Evolutionary conservation across 1,140 invertebrate genomes (phyloP).

Genomic region (Drosophila grimshawi): DNA sequence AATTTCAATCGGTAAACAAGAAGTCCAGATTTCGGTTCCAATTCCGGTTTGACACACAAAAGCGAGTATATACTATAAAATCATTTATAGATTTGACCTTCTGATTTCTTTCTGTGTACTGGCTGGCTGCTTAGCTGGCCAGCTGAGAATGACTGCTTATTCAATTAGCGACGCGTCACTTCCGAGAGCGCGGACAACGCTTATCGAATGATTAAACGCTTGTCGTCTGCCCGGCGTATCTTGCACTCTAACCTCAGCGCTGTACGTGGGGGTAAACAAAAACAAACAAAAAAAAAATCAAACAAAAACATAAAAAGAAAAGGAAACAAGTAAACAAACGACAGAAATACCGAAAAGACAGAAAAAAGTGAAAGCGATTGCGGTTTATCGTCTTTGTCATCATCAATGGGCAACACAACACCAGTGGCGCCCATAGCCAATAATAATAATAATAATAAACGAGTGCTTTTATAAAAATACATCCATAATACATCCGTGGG

Average conservation of each 20-base stretch:
- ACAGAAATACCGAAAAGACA: not conserved
- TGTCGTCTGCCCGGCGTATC: slow-evolving; percentile 3
- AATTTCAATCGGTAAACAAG: too few species aligned
- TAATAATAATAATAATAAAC: not conserved
- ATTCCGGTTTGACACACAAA: too few species aligned
- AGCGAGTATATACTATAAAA: too few species aligned
- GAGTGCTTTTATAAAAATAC: slow-evolving; percentile 1
- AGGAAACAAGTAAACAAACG: not conserved
- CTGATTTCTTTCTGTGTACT: too few species aligned
- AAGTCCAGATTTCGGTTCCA: too few species aligned
- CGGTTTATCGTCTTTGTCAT: slow-evolving; percentile 55
- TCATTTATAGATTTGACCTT: too few species aligned
- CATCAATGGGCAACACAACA: slow-evolving; percentile 30
- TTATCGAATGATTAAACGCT: slow-evolving; percentile 32
- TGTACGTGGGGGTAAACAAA: not conserved
- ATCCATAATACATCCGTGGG: slow-evolving; percentile 9
- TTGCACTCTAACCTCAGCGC: slow-evolving; percentile 63
- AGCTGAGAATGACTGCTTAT: slow-evolving; percentile 44
- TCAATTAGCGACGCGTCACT: slow-evolving; percentile 67
- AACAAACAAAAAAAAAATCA: not conserved
- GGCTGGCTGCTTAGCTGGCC: not conserved
- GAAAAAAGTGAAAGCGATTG: slow-evolving; percentile 71
- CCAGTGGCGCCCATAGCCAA: slow-evolving; percentile 17
- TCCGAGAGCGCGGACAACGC: slow-evolving; percentile 46
- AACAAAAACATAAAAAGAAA: not conserved